phyloP scores from a whole-genome alignment of 2,888 invertebrate genomes.

The Synanthedon formicaeformis region DNA sequence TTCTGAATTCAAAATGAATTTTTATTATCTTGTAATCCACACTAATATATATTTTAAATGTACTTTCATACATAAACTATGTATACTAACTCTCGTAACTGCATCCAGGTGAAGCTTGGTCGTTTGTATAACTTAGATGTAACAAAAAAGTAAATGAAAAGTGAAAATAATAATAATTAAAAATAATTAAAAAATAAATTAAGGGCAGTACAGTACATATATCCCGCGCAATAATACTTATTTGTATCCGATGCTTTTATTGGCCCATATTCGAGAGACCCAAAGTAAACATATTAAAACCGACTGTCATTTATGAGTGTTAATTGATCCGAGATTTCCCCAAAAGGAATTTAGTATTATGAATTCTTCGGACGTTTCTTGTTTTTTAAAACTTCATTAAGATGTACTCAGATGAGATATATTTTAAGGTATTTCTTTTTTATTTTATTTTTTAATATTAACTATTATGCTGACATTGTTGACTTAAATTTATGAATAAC shows the following conservation, averaged over 20 bases:
- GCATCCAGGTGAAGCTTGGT: too few species aligned
- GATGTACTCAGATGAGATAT: background rate
- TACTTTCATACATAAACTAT: too few species aligned
- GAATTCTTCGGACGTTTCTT: slow-evolving; percentile 2
- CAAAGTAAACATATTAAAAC: slow-evolving; percentile 13
- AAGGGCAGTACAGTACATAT: background rate
- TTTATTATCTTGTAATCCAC: too few species aligned
- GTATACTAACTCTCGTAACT: too few species aligned
- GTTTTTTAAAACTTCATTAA: background rate
- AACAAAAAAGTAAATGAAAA: too few species aligned
- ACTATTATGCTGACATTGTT: too few species aligned
- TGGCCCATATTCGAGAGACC: slow-evolving; percentile 1
- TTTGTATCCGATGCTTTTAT: slow-evolving; percentile 14
- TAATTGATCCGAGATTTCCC: slow-evolving; percentile 9
- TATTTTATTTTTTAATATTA: too few species aligned
- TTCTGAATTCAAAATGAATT: too few species aligned
- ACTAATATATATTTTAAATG: too few species aligned
- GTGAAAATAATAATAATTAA: background rate
- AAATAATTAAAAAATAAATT: background rate
- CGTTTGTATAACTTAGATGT: too few species aligned
- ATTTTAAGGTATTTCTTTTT: too few species aligned
- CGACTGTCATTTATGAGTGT: slow-evolving; percentile 16
- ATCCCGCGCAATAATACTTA: slow-evolving; percentile 9
- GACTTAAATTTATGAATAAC: too few species aligned
- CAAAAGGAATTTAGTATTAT: slow-evolving; percentile 9